phyloP scores from a whole-genome alignment of 2,888 invertebrate genomes.

The Tipula confusa region DNA sequence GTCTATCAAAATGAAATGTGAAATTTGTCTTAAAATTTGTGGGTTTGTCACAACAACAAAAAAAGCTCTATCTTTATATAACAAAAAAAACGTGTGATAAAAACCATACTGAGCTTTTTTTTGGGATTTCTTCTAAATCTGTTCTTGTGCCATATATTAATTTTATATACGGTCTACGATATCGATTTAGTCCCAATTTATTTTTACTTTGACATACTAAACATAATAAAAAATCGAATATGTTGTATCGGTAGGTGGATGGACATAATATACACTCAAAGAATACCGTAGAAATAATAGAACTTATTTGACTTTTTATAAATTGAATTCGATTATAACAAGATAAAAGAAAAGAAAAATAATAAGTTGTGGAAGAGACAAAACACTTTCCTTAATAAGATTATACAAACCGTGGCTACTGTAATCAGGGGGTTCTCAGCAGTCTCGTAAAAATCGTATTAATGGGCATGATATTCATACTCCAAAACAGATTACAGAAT shows the following conservation, averaged over 20 bases:
- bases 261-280: neutral
- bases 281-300: neutral
- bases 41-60: neutral
- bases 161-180: neutral
- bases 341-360: neutral
- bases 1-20: constrained; percentile 20
- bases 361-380: neutral
- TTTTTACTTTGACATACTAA: neutral
- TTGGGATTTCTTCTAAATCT: neutral
- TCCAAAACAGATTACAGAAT: too few species aligned
- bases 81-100: neutral
- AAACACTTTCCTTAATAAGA: constrained; percentile 12
- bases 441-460: too few species aligned
- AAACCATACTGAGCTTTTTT: neutral
- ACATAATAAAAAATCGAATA: neutral
- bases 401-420: too few species aligned
- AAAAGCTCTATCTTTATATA: neutral
- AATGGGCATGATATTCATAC: too few species aligned
- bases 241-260: neutral
- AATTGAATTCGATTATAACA: neutral
- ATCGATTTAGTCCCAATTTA: neutral
- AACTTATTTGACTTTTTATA: neutral
- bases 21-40: neutral
- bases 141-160: neutral
- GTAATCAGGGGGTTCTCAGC: too few species aligned